These are phyloP conservation scores for Bos taurus DNA, from an alignment of 2,113 vertebrate genomes.

Conservation along the genomic window ARS-UCD2.0 NC_037329.1:80117501-80118000, in stretches of 20 bases:
- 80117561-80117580: rapidly evolving
- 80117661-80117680: background rate
- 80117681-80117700: background rate
- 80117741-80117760: rapidly evolving
- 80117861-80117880: background rate
- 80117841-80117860: background rate
- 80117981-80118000: background rate
- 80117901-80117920: background rate
- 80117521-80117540: background rate
- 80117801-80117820: background rate
- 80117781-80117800: background rate
- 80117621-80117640: background rate
- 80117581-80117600: background rate
- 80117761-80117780: background rate
- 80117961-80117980: background rate
- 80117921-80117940: background rate
- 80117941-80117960: background rate
- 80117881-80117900: background rate
- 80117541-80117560: background rate
- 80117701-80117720: background rate
- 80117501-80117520: background rate
- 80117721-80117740: background rate
- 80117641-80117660: background rate
- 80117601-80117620: background rate
- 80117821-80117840: background rate